A percentile compares a stretch with the other conserved stretches of the same genome.
phyloP scores from a whole-genome alignment of 30 jellyfish, hydroid and myxozoan genomes.

The Euphysa ruthae region DNA sequence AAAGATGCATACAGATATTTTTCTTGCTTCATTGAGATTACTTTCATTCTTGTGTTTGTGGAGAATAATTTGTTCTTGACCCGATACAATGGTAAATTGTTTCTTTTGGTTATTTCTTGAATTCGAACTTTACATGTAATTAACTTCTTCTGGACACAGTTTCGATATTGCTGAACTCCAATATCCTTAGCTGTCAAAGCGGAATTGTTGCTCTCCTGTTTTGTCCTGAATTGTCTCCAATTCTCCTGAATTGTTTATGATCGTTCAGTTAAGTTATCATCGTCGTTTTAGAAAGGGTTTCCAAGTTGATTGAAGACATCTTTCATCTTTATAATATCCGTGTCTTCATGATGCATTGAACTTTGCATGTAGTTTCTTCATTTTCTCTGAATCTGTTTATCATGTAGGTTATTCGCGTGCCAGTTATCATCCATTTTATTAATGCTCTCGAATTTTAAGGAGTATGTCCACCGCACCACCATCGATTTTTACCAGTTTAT shows the following conservation, averaged over 20 bases:
- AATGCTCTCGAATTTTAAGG: not conserved
- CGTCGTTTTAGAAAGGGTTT: not conserved
- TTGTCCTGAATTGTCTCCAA: too few relatives aligned
- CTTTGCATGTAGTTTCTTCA: too few relatives aligned
- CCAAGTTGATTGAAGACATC: too few relatives aligned
- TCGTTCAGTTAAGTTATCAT: not conserved
- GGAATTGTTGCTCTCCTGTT: too few relatives aligned
- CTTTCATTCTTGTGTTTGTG: constrained; percentile 5
- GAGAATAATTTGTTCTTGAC: not conserved
- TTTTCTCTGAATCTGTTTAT: not conserved
- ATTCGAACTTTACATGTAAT: constrained; percentile 7
- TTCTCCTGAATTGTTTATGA: not conserved
- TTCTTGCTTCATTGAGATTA: constrained; percentile 20
- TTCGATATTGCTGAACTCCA: not conserved
- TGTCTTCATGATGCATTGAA: too few relatives aligned
- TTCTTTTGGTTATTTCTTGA: not conserved
- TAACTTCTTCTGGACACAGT: not conserved
- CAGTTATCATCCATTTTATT: constrained; percentile 1
- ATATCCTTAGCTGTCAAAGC: too few relatives aligned
- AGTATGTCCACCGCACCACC: constrained; percentile 1
- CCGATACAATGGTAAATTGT: not conserved
- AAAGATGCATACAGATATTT: constrained; percentile 29
- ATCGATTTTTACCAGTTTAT: not conserved
- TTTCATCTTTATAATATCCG: too few relatives aligned
- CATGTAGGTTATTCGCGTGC: not conserved